Evolutionary conservation across 2,113 vertebrate species (phyloP).

Genomic region (Chlorocebus sabaeus): DNA sequence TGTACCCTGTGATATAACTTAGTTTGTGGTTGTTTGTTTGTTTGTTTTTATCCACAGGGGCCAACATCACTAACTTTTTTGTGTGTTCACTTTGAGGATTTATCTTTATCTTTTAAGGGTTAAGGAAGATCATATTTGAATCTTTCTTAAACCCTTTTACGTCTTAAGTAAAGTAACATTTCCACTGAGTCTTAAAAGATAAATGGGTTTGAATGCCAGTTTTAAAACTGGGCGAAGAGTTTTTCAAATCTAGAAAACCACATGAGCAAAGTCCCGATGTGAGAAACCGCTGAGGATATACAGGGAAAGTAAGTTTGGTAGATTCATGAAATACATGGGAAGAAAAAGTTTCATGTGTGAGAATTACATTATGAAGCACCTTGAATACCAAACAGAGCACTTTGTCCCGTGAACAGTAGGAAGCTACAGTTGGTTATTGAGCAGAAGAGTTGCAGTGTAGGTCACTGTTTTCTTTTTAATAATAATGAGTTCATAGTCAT

Average conservation of each 20-base stretch:
- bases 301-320: background rate
- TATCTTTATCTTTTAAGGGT: background rate
- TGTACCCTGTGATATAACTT: background rate
- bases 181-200: background rate
- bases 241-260: background rate
- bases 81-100: background rate
- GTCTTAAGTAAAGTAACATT: background rate
- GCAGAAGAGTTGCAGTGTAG: background rate
- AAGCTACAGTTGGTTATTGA: background rate
- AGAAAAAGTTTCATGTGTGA: background rate
- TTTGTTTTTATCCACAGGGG: background rate
- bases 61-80: background rate
- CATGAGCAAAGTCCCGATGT: background rate
- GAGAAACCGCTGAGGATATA: background rate
- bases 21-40: background rate
- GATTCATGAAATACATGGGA: background rate
- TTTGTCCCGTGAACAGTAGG: background rate
- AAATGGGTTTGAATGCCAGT: background rate
- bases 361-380: background rate
- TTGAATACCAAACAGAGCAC: background rate
- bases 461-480: background rate
- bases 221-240: background rate
- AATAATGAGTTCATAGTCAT: background rate
- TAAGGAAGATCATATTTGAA: background rate
- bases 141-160: background rate